Percentiles rank a stretch among this genome's conserved stretches.
These are phyloP conservation scores for Agrotis puta DNA, from an alignment of 2,888 invertebrate genomes.

Conservation along the genomic window DNA sequence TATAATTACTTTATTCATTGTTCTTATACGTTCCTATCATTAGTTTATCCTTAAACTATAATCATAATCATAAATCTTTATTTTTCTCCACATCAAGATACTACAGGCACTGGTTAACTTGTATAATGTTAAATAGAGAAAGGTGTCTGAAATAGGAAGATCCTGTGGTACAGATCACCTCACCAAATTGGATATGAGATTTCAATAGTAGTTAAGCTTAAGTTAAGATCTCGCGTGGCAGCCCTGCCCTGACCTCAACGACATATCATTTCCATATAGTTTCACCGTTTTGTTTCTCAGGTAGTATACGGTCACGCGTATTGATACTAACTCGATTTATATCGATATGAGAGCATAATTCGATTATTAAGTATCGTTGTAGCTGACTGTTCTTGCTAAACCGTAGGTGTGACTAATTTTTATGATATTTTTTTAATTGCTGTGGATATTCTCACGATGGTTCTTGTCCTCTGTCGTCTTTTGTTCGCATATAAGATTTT, in stretches of 20 bases:
- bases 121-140: no score
- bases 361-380: conserved; percentile 19
- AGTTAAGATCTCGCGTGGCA: no score
- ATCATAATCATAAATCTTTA: no score
- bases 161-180: no score
- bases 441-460: conserved; percentile 55
- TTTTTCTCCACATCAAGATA: no score
- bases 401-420: conserved; percentile 45
- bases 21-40: no score
- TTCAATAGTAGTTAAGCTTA: no score
- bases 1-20: no score
- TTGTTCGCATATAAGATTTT: not conserved
- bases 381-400: conserved; percentile 11
- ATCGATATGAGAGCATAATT: conserved; percentile 14
- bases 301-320: conserved; percentile 38
- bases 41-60: not conserved
- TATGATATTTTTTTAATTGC: conserved; percentile 37
- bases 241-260: conserved; percentile 37
- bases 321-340: conserved; percentile 23
- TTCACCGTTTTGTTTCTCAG: conserved; percentile 46
- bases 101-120: no score
- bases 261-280: conserved; percentile 4
- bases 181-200: no score
- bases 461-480: conserved; percentile 14
- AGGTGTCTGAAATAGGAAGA: no score